These are phyloP conservation scores for Nerophis lumbriciformis DNA, from an alignment of 2,113 vertebrate genomes.

Conservation along the genomic window DNA sequence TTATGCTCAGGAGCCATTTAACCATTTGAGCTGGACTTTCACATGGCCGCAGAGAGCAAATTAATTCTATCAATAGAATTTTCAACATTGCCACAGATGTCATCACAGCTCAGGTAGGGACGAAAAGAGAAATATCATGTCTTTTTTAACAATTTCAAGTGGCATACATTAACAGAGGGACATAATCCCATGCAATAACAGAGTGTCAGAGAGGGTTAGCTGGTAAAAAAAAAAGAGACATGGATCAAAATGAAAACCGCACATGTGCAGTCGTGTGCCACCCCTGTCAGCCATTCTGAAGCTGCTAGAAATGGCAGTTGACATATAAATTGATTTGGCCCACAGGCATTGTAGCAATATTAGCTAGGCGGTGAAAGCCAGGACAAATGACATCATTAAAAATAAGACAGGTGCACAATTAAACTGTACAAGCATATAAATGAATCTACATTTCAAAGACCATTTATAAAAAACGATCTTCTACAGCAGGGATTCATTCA, in stretches of 20 bases:
- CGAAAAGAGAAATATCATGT: conserved; percentile 44
- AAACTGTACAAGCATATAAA: not conserved
- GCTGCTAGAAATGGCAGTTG: conserved; percentile 33
- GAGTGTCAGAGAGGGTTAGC: conserved; percentile 64
- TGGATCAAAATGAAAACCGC: conserved; percentile 16
- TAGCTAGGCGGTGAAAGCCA: conserved; percentile 30
- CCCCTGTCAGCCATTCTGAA: conserved; percentile 21
- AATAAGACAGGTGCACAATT: conserved; percentile 33
- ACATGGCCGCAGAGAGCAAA: conserved; percentile 62
- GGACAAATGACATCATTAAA: conserved; percentile 38
- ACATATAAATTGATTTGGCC: conserved; percentile 66
- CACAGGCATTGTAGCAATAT: conserved; percentile 55
- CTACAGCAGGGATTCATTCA: too few species aligned
- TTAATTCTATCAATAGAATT: conserved; percentile 67
- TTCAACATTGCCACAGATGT: conserved; percentile 57
- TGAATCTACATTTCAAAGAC: too few species aligned
- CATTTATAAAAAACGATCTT: too few species aligned
- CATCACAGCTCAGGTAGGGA: conserved; percentile 51
- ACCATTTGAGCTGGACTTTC: conserved; percentile 55
- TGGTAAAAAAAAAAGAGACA: conserved; percentile 39
- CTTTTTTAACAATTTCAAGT: conserved; percentile 63
- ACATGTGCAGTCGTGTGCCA: not conserved
- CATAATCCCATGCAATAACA: conserved; percentile 48
- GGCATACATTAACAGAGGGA: conserved; percentile 57
- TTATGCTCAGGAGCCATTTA: conserved; percentile 38